A percentile compares a stretch with the other conserved stretches of the same genome.
phyloP scores from a whole-genome alignment of 1,140 invertebrate genomes.

The Sycophaga agraensis region DNA sequence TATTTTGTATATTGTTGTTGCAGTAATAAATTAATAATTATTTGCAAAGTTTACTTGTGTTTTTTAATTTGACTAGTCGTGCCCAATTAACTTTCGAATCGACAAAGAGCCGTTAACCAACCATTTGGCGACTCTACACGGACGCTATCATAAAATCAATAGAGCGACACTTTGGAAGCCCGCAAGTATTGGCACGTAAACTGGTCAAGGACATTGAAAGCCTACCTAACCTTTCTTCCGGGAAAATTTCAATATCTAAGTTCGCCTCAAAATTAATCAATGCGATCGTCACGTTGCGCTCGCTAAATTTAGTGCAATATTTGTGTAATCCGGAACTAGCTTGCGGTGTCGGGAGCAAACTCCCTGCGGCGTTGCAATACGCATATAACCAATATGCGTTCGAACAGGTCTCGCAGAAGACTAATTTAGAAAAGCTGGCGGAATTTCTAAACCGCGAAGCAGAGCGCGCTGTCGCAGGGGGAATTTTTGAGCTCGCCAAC shows the following conservation, averaged over 20 bases:
- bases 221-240: neutral
- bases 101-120: neutral
- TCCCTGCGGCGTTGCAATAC: neutral
- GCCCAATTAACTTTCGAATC: neutral
- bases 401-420: neutral
- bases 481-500: neutral
- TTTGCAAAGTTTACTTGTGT: too few relatives aligned
- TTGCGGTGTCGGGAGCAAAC: neutral
- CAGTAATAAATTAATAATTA: too few relatives aligned
- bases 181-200: too few relatives aligned
- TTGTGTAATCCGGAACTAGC: neutral
- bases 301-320: neutral
- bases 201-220: too few relatives aligned
- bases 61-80: conserved; percentile 3
- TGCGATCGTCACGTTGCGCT: neutral
- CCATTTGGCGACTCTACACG: neutral
- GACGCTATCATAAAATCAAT: neutral
- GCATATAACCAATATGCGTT: neutral
- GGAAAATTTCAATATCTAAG: neutral
- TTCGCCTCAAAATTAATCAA: neutral
- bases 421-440: neutral
- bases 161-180: neutral
- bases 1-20: too few relatives aligned
- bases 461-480: neutral
- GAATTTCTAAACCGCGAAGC: conserved; percentile 3